Evolutionary conservation across 2,888 invertebrate species (phyloP).

Genomic region (Arctia plantaginis): DNA sequence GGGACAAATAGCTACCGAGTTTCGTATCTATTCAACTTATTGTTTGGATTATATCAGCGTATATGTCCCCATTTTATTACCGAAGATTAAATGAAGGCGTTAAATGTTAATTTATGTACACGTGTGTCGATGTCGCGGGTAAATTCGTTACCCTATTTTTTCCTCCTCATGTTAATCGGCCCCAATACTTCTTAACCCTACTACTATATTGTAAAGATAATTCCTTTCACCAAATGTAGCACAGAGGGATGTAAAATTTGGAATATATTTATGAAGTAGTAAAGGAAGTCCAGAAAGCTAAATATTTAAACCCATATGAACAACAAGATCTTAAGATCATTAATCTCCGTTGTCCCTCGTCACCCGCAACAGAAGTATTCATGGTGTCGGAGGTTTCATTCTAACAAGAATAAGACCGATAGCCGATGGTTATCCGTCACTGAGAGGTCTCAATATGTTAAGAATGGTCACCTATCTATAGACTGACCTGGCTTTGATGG

Average conservation of each 20-base stretch:
- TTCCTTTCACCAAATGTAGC: background rate
- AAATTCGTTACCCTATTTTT: background rate
- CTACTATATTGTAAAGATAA: too few relatives aligned
- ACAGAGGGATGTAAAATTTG: background rate
- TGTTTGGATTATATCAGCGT: conserved; percentile 11
- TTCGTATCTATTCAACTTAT: conserved; percentile 29
- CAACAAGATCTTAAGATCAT: too few relatives aligned
- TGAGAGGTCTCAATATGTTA: too few relatives aligned
- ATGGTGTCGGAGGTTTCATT: too few relatives aligned
- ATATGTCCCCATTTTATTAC: conserved; percentile 8
- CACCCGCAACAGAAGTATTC: too few relatives aligned
- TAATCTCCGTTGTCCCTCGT: too few relatives aligned
- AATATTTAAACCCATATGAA: too few relatives aligned
- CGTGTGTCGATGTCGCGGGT: background rate
- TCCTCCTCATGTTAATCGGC: background rate
- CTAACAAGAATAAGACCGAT: too few relatives aligned
- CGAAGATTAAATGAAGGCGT: background rate
- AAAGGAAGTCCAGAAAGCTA: background rate
- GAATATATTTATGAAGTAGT: too few relatives aligned
- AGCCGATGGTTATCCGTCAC: too few relatives aligned
- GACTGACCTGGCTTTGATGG: too few relatives aligned
- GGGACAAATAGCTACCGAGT: conserved; percentile 43
- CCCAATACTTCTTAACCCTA: background rate
- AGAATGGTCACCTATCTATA: too few relatives aligned
- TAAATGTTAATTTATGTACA: background rate